phyloP scores from a whole-genome alignment of 1,140 invertebrate species.

The Cydia splendana region DNA sequence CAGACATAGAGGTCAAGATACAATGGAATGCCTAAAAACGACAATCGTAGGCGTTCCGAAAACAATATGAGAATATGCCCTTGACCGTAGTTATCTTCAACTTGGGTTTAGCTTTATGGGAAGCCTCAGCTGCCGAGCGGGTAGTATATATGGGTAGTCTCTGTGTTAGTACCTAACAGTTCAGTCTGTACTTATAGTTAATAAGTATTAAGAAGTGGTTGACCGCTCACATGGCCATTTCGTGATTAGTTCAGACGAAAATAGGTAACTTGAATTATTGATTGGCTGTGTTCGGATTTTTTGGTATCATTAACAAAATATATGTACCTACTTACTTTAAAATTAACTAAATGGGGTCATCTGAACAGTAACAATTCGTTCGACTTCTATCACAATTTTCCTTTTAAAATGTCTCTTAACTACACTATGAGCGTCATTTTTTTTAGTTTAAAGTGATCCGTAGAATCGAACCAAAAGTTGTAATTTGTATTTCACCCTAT shows the following conservation, averaged over 20 bases:
- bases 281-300: neutral
- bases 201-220: neutral
- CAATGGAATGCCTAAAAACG: neutral
- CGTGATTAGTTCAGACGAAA: neutral
- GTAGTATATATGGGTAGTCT: neutral
- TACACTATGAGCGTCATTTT: no score
- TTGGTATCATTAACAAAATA: neutral
- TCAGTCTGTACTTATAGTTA: neutral
- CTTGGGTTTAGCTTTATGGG: neutral
- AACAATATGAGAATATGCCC: neutral
- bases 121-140: neutral
- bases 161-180: neutral
- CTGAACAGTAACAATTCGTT: no score
- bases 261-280: neutral
- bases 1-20: neutral
- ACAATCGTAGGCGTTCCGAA: neutral
- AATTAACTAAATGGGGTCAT: neutral
- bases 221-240: neutral
- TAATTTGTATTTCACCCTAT: conserved; percentile 2
- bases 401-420: no score
- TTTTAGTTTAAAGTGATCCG: no score
- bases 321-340: neutral
- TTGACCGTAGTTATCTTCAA: neutral
- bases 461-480: neutral
- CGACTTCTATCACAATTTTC: no score